These are phyloP conservation scores for Calephelis virginiensis DNA, from an alignment of 1,140 invertebrate genomes.

Conservation along the genomic window DNA sequence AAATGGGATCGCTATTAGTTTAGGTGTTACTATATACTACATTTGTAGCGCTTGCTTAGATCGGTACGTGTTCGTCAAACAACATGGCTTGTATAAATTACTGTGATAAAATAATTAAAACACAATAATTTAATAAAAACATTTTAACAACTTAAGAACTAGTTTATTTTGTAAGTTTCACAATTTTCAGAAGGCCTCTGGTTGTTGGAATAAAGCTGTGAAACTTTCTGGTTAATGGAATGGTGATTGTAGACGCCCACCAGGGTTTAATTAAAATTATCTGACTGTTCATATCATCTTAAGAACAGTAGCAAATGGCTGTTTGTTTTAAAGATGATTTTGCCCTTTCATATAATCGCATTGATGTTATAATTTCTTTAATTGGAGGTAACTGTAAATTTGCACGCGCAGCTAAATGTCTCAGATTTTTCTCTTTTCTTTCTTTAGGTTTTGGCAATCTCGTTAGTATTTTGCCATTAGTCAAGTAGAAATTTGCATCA, in stretches of 20 bases:
- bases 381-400: too few relatives aligned
- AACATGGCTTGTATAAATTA: neutral
- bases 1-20: neutral
- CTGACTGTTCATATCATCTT: neutral
- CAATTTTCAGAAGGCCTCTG: neutral
- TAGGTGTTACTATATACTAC: neutral
- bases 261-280: neutral
- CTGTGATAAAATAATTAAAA: slow-evolving; percentile 5
- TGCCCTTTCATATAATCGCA: neutral
- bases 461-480: too few relatives aligned
- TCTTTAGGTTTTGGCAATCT: too few relatives aligned
- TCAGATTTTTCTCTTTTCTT: too few relatives aligned
- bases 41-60: neutral
- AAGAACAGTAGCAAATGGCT: neutral
- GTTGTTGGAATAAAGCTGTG: neutral
- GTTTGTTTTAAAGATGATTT: slow-evolving; percentile 5
- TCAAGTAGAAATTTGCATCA: too few relatives aligned
- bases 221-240: neutral
- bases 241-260: neutral
- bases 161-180: slow-evolving; percentile 3
- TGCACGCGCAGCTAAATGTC: neutral
- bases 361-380: neutral
- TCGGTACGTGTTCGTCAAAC: neutral
- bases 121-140: neutral
- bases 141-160: neutral